Evolutionary conservation across 2,797 vertebrate species (phyloP).

Genomic region (Melanotaenia trifasciata): DNA sequence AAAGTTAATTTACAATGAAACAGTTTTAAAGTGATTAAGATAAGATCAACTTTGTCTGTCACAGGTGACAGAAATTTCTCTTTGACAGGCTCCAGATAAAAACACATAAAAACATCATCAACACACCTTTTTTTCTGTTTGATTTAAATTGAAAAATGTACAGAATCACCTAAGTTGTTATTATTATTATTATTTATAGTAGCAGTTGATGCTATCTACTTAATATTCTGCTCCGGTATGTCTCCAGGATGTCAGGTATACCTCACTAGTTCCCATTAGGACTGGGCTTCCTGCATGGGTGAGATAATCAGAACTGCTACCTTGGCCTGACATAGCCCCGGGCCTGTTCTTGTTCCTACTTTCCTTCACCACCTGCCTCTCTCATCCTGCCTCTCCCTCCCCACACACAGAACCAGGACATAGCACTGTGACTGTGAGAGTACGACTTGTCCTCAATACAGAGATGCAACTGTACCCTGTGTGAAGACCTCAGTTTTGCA

Average conservation of each 20-base stretch:
- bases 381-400: slow-evolving; percentile 45
- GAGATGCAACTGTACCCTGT: slow-evolving; percentile 46
- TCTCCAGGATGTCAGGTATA: slow-evolving; percentile 34
- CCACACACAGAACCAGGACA: slow-evolving; percentile 57
- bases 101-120: too few species aligned
- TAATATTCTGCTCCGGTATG: background rate
- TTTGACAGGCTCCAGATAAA: too few species aligned
- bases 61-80: too few species aligned
- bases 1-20: background rate
- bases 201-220: background rate
- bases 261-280: slow-evolving; percentile 47
- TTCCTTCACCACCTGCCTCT: slow-evolving; percentile 71
- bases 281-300: slow-evolving; percentile 47
- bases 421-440: slow-evolving; percentile 51
- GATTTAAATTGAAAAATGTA: background rate
- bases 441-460: slow-evolving; percentile 63
- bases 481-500: slow-evolving; percentile 6
- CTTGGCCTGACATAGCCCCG: slow-evolving; percentile 74
- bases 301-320: slow-evolving; percentile 72
- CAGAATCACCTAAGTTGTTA: too few species aligned
- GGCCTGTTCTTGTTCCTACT: slow-evolving; percentile 69
- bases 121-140: background rate
- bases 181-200: background rate
- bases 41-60: too few species aligned
- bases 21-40: background rate